Percentiles rank a stretch among this genome's conserved stretches.
Conservation (phyloP, 2,888 invertebrate species). For the Melolontha melolontha region DNA sequence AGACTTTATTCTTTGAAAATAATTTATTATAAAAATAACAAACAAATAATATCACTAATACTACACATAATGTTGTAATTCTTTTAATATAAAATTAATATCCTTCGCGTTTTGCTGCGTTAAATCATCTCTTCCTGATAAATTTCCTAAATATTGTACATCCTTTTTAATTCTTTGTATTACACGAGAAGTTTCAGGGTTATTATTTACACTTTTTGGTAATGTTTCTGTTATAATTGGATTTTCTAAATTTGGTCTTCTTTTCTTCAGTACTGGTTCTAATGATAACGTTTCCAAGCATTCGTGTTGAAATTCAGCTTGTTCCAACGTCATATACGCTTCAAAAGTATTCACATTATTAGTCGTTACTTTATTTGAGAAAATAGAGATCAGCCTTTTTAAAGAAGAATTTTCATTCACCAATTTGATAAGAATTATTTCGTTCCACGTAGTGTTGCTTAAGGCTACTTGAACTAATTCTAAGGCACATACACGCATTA, state of each 20-base stretch:
- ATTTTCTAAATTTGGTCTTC: slow-evolving; percentile 13
- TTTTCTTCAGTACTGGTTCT: slow-evolving; percentile 30
- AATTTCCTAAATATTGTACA: slow-evolving; percentile 39
- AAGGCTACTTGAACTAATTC: slow-evolving; percentile 34
- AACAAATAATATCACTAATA: not conserved
- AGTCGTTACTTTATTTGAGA: not conserved
- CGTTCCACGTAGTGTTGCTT: slow-evolving; percentile 4
- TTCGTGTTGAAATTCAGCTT: slow-evolving; percentile 40
- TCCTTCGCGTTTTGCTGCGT: slow-evolving; percentile 40
- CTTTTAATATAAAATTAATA: slow-evolving; percentile 32
- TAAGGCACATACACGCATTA: slow-evolving; percentile 44
- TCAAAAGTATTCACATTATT: slow-evolving; percentile 2
- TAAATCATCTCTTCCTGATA: slow-evolving; percentile 25
- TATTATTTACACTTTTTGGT: slow-evolving; percentile 2
- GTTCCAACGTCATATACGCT: slow-evolving; percentile 12
- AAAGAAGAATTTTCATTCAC: not conserved
- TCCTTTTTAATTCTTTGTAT: slow-evolving; percentile 41
- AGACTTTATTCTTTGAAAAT: too few relatives aligned
- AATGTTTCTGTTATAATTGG: not conserved
- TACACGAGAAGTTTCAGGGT: slow-evolving; percentile 35
- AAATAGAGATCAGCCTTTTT: slow-evolving; percentile 17
- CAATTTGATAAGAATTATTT: slow-evolving; percentile 1
- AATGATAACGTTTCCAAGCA: slow-evolving; percentile 26
- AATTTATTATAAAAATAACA: too few relatives aligned
- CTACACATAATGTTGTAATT: slow-evolving; percentile 37